phyloP scores from a whole-genome alignment of 2,113 vertebrate genomes.

The Desmodus rotundus region DNA sequence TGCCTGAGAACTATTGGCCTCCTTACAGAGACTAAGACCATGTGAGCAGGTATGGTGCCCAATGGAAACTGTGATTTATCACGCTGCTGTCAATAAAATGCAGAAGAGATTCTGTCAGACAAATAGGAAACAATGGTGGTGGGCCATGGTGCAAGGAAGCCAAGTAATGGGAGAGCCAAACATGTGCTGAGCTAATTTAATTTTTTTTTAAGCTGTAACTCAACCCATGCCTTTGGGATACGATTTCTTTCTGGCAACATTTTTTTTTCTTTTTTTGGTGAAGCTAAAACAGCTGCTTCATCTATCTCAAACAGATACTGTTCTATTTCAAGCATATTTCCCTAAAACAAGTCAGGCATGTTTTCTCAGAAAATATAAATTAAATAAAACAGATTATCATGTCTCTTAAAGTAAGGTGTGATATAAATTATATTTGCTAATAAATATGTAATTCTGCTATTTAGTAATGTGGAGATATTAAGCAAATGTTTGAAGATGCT shows the following conservation, averaged over 20 bases:
- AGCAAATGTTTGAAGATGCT: neutral
- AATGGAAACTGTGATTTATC: constrained; percentile 52
- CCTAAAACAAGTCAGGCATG: constrained; percentile 5
- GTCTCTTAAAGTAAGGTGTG: neutral
- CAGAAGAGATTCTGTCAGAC: neutral
- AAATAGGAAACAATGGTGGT: neutral
- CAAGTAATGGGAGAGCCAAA: neutral
- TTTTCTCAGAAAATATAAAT: constrained; percentile 19
- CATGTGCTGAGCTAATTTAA: constrained; percentile 28
- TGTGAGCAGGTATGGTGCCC: constrained; percentile 19
- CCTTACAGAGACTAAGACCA: constrained; percentile 29
- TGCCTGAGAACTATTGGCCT: constrained; percentile 26
- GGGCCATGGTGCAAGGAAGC: constrained; percentile 2
- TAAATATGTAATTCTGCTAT: neutral
- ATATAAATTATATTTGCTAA: neutral
- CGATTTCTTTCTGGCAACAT: constrained; percentile 21
- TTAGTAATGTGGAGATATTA: neutral
- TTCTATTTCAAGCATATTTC: neutral
- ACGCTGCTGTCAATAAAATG: constrained; percentile 31
- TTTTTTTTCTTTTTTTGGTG: constrained; percentile 34
- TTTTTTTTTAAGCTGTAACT: constrained; percentile 53
- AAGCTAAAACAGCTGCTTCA: constrained; percentile 34
- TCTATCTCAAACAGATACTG: neutral
- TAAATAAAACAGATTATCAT: neutral
- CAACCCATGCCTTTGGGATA: neutral